Evolutionary conservation across 2,888 invertebrate genomes (phyloP).

Genomic region (Pterobdella sp.): DNA sequence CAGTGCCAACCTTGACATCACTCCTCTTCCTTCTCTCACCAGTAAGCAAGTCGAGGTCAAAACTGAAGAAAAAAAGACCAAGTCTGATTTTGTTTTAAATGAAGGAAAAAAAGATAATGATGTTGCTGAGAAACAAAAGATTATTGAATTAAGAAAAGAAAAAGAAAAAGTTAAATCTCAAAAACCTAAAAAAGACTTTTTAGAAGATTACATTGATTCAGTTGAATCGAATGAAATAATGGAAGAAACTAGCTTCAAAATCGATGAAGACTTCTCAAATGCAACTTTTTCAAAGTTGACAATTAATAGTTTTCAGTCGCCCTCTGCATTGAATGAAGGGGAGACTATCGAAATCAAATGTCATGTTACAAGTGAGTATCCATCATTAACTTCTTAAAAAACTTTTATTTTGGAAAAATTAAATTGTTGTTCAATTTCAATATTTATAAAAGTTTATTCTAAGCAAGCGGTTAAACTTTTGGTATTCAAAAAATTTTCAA

Average conservation of each 20-base stretch:
- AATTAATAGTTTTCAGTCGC: not conserved
- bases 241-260: not conserved
- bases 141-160: not conserved
- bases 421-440: too few relatives aligned
- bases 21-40: not conserved
- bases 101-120: not conserved
- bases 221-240: not conserved
- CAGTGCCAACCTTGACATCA: not conserved
- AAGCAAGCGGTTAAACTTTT: too few relatives aligned
- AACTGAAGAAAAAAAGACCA: not conserved
- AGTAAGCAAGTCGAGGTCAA: not conserved
- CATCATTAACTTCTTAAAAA: not conserved
- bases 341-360: slow-evolving; percentile 30
- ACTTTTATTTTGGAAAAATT: not conserved
- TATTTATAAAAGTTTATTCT: too few relatives aligned
- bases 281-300: not conserved
- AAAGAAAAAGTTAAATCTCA: not conserved
- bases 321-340: slow-evolving; percentile 28
- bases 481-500: too few relatives aligned
- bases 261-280: not conserved
- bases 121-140: not conserved
- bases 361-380: slow-evolving; percentile 27
- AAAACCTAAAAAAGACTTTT: slow-evolving; percentile 5
- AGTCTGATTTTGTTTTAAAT: not conserved
- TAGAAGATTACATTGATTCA: not conserved